Conservation (phyloP, 2,888 invertebrate genomes). For the Caenorhabditis imperialis region DNA sequence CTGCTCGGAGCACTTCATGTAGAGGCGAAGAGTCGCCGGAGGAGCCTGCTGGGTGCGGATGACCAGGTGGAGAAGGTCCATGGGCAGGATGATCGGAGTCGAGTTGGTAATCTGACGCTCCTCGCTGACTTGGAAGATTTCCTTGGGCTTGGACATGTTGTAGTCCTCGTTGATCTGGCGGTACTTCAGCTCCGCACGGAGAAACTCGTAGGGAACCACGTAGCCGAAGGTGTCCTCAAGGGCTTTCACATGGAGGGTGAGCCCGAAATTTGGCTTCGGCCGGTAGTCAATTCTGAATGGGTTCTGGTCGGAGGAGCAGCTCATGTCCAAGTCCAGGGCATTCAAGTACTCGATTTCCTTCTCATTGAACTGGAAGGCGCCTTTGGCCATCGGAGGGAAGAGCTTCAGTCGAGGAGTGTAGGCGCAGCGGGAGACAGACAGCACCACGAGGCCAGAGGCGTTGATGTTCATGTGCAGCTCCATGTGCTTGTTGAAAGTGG, state of each 20-base stretch:
- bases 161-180: constrained; percentile 24
- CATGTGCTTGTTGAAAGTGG: neutral
- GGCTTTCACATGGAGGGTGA: constrained; percentile 19
- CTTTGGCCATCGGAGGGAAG: neutral
- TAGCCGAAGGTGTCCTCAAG: constrained; percentile 23
- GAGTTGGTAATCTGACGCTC: too few relatives aligned
- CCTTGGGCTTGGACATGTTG: neutral
- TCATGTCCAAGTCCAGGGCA: neutral
- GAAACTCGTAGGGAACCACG: constrained; percentile 5
- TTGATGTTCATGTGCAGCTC: constrained; percentile 6
- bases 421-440: constrained; percentile 19
- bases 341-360: neutral
- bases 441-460: constrained; percentile 7
- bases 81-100: too few relatives aligned
- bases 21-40: constrained; percentile 15
- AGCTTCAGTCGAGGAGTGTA: constrained; percentile 16
- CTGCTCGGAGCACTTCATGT: constrained; percentile 2
- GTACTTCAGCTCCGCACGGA: neutral
- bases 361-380: neutral
- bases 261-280: neutral
- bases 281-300: constrained; percentile 3
- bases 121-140: too few relatives aligned
- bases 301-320: constrained; percentile 13
- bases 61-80: neutral
- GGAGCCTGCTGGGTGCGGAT: neutral